A percentile compares a stretch with the other conserved stretches of the same genome.
These are phyloP conservation scores for Latrodectus geometricus DNA, from an alignment of 1,140 invertebrate species.

Conservation along the genomic window DNA sequence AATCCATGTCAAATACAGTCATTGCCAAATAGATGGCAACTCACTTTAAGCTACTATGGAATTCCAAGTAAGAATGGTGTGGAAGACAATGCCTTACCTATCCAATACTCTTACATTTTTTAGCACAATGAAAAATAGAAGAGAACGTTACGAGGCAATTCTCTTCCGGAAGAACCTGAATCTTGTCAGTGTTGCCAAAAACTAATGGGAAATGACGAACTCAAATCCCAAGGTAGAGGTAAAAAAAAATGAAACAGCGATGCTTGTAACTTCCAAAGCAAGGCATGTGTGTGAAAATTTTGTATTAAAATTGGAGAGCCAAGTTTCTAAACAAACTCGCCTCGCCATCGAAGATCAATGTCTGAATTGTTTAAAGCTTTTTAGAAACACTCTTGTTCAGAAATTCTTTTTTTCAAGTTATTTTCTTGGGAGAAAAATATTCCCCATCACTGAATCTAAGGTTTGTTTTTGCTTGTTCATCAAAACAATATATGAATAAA, in stretches of 20 bases:
- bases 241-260: background rate
- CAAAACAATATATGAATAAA: too few species aligned
- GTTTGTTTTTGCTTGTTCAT: too few species aligned
- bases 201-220: constrained; percentile 7
- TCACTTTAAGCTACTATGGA: too few species aligned
- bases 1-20: too few species aligned
- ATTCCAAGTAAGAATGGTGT: too few species aligned
- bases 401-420: background rate
- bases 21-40: too few species aligned
- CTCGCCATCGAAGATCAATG: background rate
- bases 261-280: background rate
- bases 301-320: background rate
- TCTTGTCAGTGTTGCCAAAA: constrained; percentile 6
- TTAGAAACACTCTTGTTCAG: background rate
- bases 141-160: background rate
- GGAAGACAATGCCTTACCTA: too few species aligned
- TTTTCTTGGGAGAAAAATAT: too few species aligned
- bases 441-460: too few species aligned
- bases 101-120: too few species aligned
- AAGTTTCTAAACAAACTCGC: background rate
- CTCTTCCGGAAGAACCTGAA: background rate
- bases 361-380: background rate
- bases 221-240: background rate
- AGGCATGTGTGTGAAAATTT: background rate
- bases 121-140: background rate